Base-by-base conservation (phyloP, 1,140 invertebrate species). In the Camponotus vicinus region DNA sequence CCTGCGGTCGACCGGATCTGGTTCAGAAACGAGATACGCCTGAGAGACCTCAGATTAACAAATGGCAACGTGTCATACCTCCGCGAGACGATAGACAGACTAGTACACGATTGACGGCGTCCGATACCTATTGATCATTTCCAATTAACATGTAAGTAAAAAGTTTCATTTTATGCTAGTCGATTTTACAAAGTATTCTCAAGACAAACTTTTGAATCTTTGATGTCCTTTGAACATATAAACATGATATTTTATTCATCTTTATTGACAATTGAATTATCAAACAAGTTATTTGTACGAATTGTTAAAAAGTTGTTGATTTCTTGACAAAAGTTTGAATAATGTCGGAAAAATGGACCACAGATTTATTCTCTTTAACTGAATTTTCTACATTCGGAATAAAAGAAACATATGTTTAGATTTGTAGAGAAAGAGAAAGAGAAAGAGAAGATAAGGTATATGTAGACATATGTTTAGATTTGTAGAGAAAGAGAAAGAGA, bases 1-100 rank as follows among this genome's bases (percentile, higher is more conserved):
- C 88, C 89, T 95, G 94, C 91, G 94, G 94, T 95, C 91, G 91
- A 91, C 90, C 93, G 93, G 92, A 89, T 94, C 92, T 94, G 88
- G 90, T 92, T 92, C 92, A 91, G 94, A 94, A 95, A 95, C 86
- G 90, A 92, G 94, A 95, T 95, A 95, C 93, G 94, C 94, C 94
- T 95, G 94, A 90, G 94, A 95, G 94, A 95, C 91, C 92, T 90
- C 88, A 93, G 93, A 93, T 93, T 92, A 94, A 94, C 89, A 93
- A 93, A 94, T 92, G 91, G 89, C 66, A 91, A 93, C 45, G 45
- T 91, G 91, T 89, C 88, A 76, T 71, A 64, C 83, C 85, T 83
- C 73, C 67, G 27, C 70, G 73, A 55, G 66, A 63, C 34, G 75
- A 85, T 85, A 90, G 86, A 89, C 3, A 52, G 80, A 79, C 83